Evolutionary conservation across 2,888 invertebrate genomes (phyloP).

Genomic region (Pandemis corylana): DNA sequence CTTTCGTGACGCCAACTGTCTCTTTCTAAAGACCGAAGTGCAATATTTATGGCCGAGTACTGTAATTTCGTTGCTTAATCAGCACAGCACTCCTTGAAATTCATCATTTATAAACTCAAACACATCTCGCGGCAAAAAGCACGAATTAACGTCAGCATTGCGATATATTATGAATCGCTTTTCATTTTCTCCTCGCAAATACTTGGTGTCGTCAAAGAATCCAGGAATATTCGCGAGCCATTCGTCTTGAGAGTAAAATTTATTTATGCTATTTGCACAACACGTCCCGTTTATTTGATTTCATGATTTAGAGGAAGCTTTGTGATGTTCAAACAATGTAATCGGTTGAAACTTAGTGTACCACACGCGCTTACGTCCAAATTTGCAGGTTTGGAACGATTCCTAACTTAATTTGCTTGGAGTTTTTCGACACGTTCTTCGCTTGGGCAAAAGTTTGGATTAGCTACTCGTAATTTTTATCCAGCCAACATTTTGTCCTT

Average conservation of each 20-base stretch:
- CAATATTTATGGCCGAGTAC: no score
- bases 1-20: no score
- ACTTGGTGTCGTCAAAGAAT: constrained; percentile 8
- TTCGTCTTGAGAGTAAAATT: constrained; percentile 42
- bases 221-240: constrained; percentile 24
- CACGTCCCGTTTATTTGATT: constrained; percentile 48
- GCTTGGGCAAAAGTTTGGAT: background rate
- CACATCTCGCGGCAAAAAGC: background rate
- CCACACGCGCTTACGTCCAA: constrained; percentile 11
- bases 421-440: constrained; percentile 3
- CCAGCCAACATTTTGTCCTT: background rate
- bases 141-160: constrained; percentile 2
- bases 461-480: background rate
- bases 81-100: background rate
- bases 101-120: background rate
- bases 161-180: constrained; percentile 12
- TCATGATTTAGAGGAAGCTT: constrained; percentile 49
- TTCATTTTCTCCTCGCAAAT: constrained; percentile 18
- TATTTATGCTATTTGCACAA: constrained; percentile 48
- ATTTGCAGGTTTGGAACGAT: constrained; percentile 7
- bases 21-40: no score
- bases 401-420: constrained; percentile 4
- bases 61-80: background rate
- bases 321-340: constrained; percentile 47
- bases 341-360: constrained; percentile 46